phyloP scores from a whole-genome alignment of 2,797 vertebrate species.

The Chanos chanos region DNA sequence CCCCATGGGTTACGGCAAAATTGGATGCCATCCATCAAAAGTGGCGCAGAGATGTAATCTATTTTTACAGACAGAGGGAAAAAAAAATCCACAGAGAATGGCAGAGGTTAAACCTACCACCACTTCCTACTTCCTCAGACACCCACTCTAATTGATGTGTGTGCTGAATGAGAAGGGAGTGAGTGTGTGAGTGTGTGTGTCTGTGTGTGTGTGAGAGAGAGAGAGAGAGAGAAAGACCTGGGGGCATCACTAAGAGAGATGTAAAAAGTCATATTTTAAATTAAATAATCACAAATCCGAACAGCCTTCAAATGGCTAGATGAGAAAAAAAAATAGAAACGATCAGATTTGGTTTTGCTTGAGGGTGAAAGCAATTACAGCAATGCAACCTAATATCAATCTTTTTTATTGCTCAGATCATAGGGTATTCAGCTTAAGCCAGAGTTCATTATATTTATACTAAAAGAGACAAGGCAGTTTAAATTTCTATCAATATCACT shows the following conservation, averaged over 20 bases:
- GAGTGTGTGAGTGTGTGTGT: slow-evolving; percentile 11
- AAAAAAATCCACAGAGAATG: not conserved
- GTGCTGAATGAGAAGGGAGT: slow-evolving; percentile 18
- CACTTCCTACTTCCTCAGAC: slow-evolving; percentile 30
- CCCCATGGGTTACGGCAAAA: slow-evolving; percentile 29
- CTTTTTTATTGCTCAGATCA: slow-evolving; percentile 27
- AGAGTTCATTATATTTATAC: slow-evolving; percentile 36
- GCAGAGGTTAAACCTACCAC: slow-evolving; percentile 29
- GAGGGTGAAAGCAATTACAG: slow-evolving; percentile 32
- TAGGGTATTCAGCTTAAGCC: slow-evolving; percentile 22
- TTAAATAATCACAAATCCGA: slow-evolving; percentile 34
- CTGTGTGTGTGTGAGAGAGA: not conserved
- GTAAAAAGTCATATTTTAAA: slow-evolving; percentile 50
- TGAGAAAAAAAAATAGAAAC: not conserved
- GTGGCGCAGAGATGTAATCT: slow-evolving; percentile 40
- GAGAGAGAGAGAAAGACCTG: slow-evolving; percentile 4
- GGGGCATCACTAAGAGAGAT: slow-evolving; percentile 37
- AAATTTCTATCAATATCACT: slow-evolving; percentile 12
- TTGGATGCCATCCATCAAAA: slow-evolving; percentile 47
- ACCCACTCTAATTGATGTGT: slow-evolving; percentile 42
- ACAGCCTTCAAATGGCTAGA: slow-evolving; percentile 11
- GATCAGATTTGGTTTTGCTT: slow-evolving; percentile 34
- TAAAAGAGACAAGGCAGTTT: slow-evolving; percentile 13
- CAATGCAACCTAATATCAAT: slow-evolving; percentile 26
- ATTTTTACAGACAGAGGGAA: slow-evolving; percentile 39